Base-by-base conservation (phyloP, 2,797 vertebrate genomes). In the Labroides dimidiatus region DNA sequence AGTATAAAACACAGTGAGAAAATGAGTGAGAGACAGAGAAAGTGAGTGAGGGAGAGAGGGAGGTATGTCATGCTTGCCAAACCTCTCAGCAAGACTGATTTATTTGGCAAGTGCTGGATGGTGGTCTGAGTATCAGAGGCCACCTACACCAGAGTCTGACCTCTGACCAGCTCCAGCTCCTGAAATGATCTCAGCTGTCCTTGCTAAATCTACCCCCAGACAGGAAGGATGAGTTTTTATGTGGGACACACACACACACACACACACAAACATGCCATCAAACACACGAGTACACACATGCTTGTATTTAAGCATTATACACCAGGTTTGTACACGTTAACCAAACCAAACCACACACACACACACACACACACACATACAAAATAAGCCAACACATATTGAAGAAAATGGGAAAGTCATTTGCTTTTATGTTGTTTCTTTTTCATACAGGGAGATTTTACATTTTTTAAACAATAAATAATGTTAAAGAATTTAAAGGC, bases 51-150 rank as follows among this genome's bases (percentile, higher is more conserved):
- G 77, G 41, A 54, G 62, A 76, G 33, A 78, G 30, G 59, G 57
- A 71, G 69, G 69, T 69, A 72, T 78, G 81, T 78, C 64, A 54
- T 24, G 65, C 77, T 75, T 13, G 69, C 86, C 81, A 84, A 86
- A 75, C 75, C 62, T 65, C 84, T 85, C 86, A 85, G 78, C 88
- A 58, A 69, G 77, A 77, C 64, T 81, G 86, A 89, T 89, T 88
- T 84, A 84, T 85, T 81, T 81, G 84, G 73, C 82, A 79, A 82
- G 76, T 80, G 78, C 64, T 74, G 20, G 73, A 84, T 72, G 85
- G 87, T 85, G 86, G 88, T 88, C 86, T 20, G 52, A 76, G 55
- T 53, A 77, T 69, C 76, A 72, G 81, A 78, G 87, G 82, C 86
- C 79, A 87, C 87, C 90, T 84, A 75, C 84, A 73, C 64, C 65